Percentiles rank a stretch among this genome's conserved stretches.
Evolutionary conservation across 2,113 vertebrate species (phyloP).

Genomic region (Clarias batrachus): DNA sequence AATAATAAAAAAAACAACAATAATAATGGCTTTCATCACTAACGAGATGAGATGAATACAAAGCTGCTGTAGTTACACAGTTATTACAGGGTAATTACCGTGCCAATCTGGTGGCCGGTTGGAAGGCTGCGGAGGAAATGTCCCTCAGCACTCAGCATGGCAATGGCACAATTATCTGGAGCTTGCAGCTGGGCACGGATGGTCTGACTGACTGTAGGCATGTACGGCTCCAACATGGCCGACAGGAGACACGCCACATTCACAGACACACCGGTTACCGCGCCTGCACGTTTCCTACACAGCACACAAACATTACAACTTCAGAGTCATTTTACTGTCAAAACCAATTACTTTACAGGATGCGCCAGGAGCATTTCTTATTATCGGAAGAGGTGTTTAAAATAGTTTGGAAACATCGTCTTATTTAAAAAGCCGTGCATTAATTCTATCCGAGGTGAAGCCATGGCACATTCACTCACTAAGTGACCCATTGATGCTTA

Average conservation of each 20-base stretch:
- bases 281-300: slow-evolving; percentile 82
- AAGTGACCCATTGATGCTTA: background rate
- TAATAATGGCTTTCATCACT: background rate
- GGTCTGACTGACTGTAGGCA: slow-evolving; percentile 81
- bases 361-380: accelerated
- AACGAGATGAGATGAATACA: background rate
- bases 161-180: slow-evolving; percentile 55
- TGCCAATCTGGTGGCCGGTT: slow-evolving; percentile 83
- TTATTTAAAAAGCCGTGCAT: background rate
- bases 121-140: slow-evolving; percentile 78
- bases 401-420: background rate
- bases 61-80: background rate
- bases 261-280: slow-evolving; percentile 86
- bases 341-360: background rate
- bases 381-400: background rate
- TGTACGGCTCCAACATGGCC: slow-evolving; percentile 84
- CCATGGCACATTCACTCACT: background rate
- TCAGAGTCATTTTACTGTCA: background rate
- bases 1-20: slow-evolving; percentile 29
- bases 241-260: slow-evolving; percentile 85
- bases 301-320: background rate
- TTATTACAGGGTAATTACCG: slow-evolving; percentile 68
- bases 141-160: slow-evolving; percentile 67
- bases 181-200: slow-evolving; percentile 85
- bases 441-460: background rate